Percentiles rank a stretch among this genome's conserved stretches.
phyloP scores from a whole-genome alignment of 2,113 vertebrate species.

The Bufo gargarizans region DNA sequence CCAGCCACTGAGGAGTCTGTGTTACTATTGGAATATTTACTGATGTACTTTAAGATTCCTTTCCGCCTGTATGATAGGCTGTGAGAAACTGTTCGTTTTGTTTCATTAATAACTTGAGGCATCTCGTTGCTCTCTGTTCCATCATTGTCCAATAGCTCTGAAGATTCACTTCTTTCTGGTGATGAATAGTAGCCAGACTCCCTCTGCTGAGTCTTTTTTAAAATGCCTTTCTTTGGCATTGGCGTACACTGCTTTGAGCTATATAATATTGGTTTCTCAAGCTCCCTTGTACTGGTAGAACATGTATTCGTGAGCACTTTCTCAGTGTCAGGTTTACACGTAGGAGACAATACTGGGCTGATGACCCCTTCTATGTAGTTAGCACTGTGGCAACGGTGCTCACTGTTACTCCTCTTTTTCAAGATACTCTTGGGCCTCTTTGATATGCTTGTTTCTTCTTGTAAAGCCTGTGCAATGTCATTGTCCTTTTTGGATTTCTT shows the following conservation, averaged over 20 bases:
- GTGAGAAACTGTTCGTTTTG: conserved; percentile 69
- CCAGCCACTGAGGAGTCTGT: conserved; percentile 67
- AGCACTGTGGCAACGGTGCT: conserved; percentile 84
- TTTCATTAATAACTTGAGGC: conserved; percentile 68
- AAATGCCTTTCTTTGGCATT: conserved; percentile 95
- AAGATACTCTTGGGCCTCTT: conserved; percentile 96
- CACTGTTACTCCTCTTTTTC: conserved; percentile 87
- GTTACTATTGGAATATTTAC: conserved; percentile 84
- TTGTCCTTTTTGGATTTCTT: conserved; percentile 96
- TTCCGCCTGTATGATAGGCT: conserved; percentile 82
- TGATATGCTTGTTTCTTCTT: conserved; percentile 76
- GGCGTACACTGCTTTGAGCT: conserved; percentile 77
- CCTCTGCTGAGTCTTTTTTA: conserved; percentile 93
- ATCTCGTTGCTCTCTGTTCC: conserved; percentile 61
- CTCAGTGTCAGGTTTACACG: conserved; percentile 77
- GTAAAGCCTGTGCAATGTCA: conserved; percentile 77
- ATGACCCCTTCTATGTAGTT: conserved; percentile 79
- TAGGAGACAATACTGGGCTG: conserved; percentile 67
- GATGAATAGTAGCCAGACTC: conserved; percentile 98
- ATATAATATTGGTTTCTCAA: conserved; percentile 70
- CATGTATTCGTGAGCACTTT: conserved; percentile 66
- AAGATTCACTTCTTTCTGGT: conserved; percentile 93
- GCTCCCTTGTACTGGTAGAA: conserved; percentile 70
- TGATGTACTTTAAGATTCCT: conserved; percentile 93
- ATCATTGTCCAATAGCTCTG: conserved; percentile 82